Evolutionary conservation across 2,888 invertebrate genomes (phyloP).

Genomic region (Agrochola lychnidis): DNA sequence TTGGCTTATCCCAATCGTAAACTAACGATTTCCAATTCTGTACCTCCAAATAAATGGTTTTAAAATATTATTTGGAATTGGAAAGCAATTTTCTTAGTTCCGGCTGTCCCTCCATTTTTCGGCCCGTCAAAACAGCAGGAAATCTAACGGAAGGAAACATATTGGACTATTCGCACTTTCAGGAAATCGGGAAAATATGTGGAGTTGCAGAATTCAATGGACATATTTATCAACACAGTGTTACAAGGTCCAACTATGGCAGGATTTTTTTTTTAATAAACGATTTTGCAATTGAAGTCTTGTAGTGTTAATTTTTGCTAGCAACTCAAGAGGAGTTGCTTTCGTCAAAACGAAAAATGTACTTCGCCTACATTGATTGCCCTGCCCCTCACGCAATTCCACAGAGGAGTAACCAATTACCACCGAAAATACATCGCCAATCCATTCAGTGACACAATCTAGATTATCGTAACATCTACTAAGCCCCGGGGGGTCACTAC

Average conservation of each 20-base stretch:
- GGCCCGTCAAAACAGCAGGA: conserved; percentile 25
- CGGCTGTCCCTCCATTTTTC: conserved; percentile 12
- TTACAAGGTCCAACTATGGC: neutral
- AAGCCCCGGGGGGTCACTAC: conserved; percentile 47
- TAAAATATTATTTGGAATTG: conserved; percentile 9
- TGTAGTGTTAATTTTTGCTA: neutral
- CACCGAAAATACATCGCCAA: conserved; percentile 38
- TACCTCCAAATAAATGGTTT: neutral
- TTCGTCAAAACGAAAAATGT: neutral
- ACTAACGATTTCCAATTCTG: neutral
- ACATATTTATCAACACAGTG: conserved; percentile 11
- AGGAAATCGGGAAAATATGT: conserved; percentile 4
- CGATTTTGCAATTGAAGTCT: neutral
- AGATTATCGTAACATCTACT: conserved; percentile 35
- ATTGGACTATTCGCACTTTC: conserved; percentile 24
- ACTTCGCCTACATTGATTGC: neutral
- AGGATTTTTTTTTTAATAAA: neutral
- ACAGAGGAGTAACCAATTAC: conserved; percentile 13
- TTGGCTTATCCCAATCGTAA: neutral
- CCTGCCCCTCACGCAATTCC: neutral
- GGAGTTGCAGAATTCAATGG: conserved; percentile 22
- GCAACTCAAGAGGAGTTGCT: neutral
- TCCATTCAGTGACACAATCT: conserved; percentile 30
- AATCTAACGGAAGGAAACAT: conserved; percentile 44
- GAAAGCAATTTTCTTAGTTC: conserved; percentile 40